Conservation (phyloP, 64 coral and sea anemone genomes). For the Pocillopora verrucosa region DNA sequence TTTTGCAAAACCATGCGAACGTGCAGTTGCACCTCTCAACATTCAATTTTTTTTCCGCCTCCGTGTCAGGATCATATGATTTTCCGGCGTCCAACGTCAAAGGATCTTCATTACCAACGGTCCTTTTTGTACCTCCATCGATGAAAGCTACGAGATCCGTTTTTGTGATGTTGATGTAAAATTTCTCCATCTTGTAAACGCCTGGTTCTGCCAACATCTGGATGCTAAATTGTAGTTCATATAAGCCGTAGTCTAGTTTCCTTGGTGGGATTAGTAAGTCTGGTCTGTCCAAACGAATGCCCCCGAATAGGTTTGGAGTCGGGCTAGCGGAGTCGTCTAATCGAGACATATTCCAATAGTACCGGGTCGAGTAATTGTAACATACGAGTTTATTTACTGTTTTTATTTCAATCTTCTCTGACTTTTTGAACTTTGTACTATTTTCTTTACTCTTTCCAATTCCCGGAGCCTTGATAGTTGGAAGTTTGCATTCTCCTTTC, state of each 20-base stretch:
- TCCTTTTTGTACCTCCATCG: constrained; percentile 20
- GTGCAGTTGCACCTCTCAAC: background rate
- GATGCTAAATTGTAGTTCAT: constrained; percentile 11
- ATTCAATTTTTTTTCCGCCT: background rate
- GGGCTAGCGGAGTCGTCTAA: no score
- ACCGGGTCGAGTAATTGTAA: background rate
- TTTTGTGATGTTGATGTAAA: background rate
- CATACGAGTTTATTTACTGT: background rate
- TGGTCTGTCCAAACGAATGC: background rate
- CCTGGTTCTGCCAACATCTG: constrained; percentile 4
- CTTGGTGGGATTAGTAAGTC: background rate
- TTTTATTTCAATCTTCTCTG: constrained; percentile 16
- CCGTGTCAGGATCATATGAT: constrained; percentile 31
- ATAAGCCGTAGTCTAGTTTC: background rate
- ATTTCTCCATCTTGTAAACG: background rate
- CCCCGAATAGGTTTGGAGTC: background rate
- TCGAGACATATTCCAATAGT: background rate
- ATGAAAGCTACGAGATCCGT: background rate
- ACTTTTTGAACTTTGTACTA: background rate
- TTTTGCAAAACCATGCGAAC: constrained; percentile 45
- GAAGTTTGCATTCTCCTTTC: background rate
- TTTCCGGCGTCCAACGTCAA: background rate
- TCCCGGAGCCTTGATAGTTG: background rate
- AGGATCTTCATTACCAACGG: background rate
- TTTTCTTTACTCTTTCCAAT: background rate